Conservation (phyloP, 2,113 vertebrate genomes). For the Aramus guarauna region DNA sequence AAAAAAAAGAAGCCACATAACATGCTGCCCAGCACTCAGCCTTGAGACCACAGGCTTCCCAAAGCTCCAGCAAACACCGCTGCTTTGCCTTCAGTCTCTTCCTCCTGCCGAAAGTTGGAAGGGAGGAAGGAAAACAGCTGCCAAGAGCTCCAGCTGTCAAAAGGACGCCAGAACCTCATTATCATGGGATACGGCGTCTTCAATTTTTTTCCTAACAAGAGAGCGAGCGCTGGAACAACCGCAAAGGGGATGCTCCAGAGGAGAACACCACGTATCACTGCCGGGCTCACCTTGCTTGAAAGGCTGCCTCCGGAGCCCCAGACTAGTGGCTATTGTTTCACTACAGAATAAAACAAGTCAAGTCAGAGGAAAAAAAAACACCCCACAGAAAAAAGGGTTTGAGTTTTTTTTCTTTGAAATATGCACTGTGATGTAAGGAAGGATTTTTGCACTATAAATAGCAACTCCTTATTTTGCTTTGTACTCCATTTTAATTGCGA, state of each 20-base stretch:
- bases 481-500: neutral
- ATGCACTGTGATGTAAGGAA: neutral
- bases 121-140: neutral
- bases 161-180: neutral
- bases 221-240: neutral
- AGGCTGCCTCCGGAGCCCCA: neutral
- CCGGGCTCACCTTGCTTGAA: neutral
- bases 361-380: neutral
- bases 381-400: neutral
- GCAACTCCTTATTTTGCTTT: neutral
- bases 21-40: rapidly evolving
- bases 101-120: neutral
- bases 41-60: neutral
- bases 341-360: neutral
- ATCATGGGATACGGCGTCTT: neutral
- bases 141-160: neutral
- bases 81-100: neutral
- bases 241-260: neutral
- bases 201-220: neutral
- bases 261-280: rapidly evolving
- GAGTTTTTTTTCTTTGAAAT: neutral
- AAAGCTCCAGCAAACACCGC: neutral
- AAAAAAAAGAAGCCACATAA: neutral
- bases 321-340: neutral
- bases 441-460: neutral